Evolutionary conservation across 2,797 vertebrate genomes (phyloP).

Genomic region (Ctenochaetus hawaiiensis): DNA sequence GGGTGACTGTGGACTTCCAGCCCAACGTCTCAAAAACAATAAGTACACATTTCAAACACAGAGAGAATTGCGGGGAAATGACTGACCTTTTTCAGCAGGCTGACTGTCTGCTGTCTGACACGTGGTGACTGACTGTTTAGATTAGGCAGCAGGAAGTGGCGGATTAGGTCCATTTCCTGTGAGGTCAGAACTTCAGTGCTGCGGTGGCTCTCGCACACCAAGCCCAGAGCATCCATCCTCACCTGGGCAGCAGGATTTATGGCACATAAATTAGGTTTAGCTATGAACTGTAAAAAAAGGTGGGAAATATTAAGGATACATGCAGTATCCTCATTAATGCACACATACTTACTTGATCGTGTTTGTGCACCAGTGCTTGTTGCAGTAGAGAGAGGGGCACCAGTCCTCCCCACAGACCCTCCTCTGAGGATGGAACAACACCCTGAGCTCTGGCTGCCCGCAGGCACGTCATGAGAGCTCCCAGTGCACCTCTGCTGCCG

Average conservation of each 20-base stretch:
- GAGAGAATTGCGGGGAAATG: not conserved
- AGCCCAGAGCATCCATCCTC: conserved; percentile 93
- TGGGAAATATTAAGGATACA: not conserved
- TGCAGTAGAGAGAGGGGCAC: conserved; percentile 86
- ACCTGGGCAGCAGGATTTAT: conserved; percentile 82
- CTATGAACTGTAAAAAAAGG: not conserved
- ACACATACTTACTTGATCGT: conserved; percentile 89
- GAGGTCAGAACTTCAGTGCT: conserved; percentile 90
- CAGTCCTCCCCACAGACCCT: conserved; percentile 86
- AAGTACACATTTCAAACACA: not conserved
- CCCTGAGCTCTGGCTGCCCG: conserved; percentile 93
- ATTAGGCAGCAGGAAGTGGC: conserved; percentile 90
- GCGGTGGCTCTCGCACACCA: conserved; percentile 94
- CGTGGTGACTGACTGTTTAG: conserved; percentile 94
- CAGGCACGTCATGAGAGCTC: conserved; percentile 94
- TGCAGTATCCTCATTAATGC: not conserved
- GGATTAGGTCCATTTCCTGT: conserved; percentile 91
- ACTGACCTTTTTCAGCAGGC: conserved; percentile 93
- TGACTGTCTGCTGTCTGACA: conserved; percentile 90
- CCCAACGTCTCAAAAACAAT: not conserved
- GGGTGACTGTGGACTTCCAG: too few relatives aligned
- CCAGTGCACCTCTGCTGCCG: conserved; percentile 89
- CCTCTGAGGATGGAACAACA: conserved; percentile 83
- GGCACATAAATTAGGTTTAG: not conserved
- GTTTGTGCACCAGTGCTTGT: conserved; percentile 93